Conservation (phyloP, 2,797 vertebrate species). For the Sebastes variabilis region DNA sequence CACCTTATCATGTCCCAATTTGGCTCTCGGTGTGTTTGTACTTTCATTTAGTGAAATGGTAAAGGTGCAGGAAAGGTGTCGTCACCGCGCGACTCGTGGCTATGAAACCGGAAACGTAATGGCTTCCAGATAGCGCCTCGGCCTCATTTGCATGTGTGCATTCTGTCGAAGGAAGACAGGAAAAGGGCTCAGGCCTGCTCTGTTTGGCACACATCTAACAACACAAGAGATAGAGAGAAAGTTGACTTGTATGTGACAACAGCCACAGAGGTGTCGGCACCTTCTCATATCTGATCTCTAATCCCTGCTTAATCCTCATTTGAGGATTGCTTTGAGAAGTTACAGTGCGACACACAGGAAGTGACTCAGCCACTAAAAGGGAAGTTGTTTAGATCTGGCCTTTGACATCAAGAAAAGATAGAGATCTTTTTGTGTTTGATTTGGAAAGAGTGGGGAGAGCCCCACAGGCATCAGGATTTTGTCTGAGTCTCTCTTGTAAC, state of each 20-base stretch:
- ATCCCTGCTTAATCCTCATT: conserved; percentile 63
- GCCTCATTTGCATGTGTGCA: conserved; percentile 36
- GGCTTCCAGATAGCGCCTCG: conserved; percentile 11
- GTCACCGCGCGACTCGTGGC: not conserved
- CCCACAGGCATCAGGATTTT: conserved; percentile 23
- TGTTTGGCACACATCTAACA: not conserved
- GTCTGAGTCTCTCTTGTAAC: conserved; percentile 22
- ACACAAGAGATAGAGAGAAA: conserved; percentile 1
- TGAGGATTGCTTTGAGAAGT: conserved; percentile 40
- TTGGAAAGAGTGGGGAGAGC: conserved; percentile 19
- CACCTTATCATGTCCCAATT: conserved; percentile 59
- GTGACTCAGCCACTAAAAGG: conserved; percentile 21
- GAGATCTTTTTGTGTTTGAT: conserved; percentile 55
- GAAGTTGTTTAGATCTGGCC: conserved; percentile 48
- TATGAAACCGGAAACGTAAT: conserved; percentile 15
- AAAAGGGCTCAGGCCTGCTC: conserved; percentile 6
- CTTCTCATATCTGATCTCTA: conserved; percentile 53
- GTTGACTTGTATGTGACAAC: conserved; percentile 5
- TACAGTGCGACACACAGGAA: conserved; percentile 41
- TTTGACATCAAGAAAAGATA: conserved; percentile 43
- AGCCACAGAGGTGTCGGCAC: conserved; percentile 15
- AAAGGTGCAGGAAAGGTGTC: conserved; percentile 35
- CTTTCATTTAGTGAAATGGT: conserved; percentile 44
- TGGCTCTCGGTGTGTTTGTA: conserved; percentile 44
- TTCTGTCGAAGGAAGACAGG: conserved; percentile 22